Evolutionary conservation across 2,113 vertebrate species (phyloP).

Genomic region (Pseudopipra pipra): DNA sequence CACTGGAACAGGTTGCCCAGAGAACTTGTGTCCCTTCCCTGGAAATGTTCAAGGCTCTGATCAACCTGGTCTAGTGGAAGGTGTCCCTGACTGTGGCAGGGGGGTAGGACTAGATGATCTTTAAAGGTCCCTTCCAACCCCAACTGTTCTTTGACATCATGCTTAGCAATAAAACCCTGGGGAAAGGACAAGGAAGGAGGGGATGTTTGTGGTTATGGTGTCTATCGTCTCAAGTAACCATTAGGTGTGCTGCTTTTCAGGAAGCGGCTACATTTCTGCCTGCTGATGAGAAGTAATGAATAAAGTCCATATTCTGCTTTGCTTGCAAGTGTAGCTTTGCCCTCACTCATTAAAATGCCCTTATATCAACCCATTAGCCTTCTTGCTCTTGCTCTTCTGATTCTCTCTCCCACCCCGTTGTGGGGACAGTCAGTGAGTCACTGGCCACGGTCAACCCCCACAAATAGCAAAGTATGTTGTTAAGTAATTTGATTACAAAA

Average conservation of each 20-base stretch:
- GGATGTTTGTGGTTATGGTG: neutral
- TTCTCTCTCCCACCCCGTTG: neutral
- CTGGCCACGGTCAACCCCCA: neutral
- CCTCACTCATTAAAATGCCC: neutral
- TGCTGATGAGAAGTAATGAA: neutral
- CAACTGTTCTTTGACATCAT: neutral
- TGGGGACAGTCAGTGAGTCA: neutral
- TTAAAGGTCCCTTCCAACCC: neutral
- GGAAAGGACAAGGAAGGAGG: neutral
- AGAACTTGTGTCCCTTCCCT: neutral
- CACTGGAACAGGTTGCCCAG: neutral
- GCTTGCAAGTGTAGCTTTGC: neutral
- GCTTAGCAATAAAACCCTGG: neutral
- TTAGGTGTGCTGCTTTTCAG: neutral
- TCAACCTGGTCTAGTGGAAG: neutral
- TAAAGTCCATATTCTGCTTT: neutral
- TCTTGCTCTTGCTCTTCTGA: neutral
- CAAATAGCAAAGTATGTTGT: neutral
- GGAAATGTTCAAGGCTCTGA: neutral
- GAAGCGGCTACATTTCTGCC: neutral
- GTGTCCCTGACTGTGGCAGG: neutral
- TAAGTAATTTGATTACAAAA: neutral
- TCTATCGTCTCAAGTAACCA: neutral
- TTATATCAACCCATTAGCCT: neutral
- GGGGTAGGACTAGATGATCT: accelerated